Evolutionary conservation across 1,140 invertebrate species (phyloP).

Genomic region (Solenopsis invicta): DNA sequence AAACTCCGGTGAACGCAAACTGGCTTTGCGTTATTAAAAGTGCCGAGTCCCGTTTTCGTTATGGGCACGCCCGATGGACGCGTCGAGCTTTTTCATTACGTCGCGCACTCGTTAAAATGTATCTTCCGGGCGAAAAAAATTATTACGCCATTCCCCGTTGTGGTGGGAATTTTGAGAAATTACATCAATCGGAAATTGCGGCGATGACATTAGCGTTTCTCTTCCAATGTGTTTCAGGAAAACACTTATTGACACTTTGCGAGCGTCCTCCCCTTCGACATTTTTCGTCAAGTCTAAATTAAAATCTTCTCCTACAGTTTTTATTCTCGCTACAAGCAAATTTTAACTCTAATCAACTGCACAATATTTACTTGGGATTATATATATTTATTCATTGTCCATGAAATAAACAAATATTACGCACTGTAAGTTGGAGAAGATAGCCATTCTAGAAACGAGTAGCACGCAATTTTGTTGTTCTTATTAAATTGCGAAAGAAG

Average conservation of each 20-base stretch:
- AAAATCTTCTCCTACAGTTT: neutral
- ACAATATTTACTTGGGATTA: neutral
- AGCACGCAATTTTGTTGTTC: too few relatives aligned
- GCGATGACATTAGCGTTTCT: neutral
- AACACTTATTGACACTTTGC: neutral
- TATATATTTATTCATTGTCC: neutral
- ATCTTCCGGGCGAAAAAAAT: slow-evolving; percentile 36
- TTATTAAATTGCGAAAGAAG: too few relatives aligned
- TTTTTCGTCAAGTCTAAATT: slow-evolving; percentile 14
- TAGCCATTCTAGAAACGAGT: neutral
- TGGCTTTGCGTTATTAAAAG: slow-evolving; percentile 75
- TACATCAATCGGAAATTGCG: slow-evolving; percentile 22
- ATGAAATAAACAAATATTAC: neutral
- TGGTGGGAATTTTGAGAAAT: slow-evolving; percentile 42
- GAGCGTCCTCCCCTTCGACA: neutral
- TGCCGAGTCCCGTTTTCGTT: slow-evolving; percentile 23
- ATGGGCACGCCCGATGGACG: slow-evolving; percentile 37
- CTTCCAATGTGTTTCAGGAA: neutral
- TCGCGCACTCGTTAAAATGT: slow-evolving; percentile 49
- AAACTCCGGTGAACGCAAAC: slow-evolving; percentile 68
- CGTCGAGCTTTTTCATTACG: slow-evolving; percentile 53
- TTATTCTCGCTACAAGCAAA: neutral
- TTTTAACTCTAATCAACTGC: neutral
- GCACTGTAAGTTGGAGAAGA: neutral
- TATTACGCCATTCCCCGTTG: neutral